Evolutionary conservation across 2,888 invertebrate genomes (phyloP).

Genomic region (Melanostoma scalare): DNA sequence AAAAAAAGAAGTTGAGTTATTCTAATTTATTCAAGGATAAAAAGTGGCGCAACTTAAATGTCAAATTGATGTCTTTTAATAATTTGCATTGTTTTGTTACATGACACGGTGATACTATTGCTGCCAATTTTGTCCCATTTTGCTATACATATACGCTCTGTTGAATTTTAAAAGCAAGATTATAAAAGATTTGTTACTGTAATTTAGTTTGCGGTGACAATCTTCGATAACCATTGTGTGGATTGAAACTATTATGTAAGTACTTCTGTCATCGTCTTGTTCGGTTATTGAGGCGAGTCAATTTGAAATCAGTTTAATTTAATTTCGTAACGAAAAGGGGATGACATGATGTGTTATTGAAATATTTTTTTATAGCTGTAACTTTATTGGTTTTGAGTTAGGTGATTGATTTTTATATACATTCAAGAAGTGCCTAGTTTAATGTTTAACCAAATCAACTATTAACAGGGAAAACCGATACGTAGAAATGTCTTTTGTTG

Average conservation of each 20-base stretch:
- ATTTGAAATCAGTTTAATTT: no score
- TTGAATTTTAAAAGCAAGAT: not conserved
- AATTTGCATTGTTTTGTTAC: conserved; percentile 9
- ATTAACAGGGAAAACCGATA: no score
- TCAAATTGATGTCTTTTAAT: not conserved
- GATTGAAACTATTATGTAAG: not conserved
- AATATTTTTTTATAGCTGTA: no score
- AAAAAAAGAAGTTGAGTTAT: no score
- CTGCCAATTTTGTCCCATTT: not conserved
- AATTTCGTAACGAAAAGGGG: no score
- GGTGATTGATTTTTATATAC: no score
- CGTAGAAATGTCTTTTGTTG: no score
- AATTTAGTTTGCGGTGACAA: conserved; percentile 21
- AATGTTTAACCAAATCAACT: no score
- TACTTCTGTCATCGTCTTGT: not conserved
- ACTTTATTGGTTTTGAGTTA: no score
- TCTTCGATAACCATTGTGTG: conserved; percentile 3
- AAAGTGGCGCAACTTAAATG: not conserved
- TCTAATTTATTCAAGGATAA: not conserved
- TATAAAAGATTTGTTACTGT: not conserved
- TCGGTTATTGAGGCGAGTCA: not conserved
- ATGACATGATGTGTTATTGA: no score
- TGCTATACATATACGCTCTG: not conserved
- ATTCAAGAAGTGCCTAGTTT: no score
- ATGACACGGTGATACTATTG: not conserved